Conservation (phyloP, 2,113 vertebrate species). For the Morphnarchus princeps region DNA sequence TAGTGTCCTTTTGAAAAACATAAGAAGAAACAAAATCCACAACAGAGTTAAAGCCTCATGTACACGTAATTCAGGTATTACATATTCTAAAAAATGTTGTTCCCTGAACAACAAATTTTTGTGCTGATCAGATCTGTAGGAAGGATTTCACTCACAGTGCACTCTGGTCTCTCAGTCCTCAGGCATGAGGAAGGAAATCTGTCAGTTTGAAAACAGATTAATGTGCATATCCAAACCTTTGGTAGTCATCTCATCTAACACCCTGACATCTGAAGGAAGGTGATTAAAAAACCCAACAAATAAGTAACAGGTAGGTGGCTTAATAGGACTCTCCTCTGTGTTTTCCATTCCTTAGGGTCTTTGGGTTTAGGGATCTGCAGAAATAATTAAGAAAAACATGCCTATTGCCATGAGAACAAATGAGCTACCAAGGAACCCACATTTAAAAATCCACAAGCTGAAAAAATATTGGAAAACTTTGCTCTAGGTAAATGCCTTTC, state of each 20-base stretch:
- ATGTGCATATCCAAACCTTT: background rate
- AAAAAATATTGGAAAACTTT: background rate
- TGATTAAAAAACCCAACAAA: background rate
- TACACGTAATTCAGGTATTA: background rate
- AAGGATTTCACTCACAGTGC: accelerated
- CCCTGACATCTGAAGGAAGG: background rate
- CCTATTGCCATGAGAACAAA: background rate
- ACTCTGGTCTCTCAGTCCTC: accelerated
- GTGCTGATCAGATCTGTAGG: background rate
- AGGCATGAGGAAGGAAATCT: background rate
- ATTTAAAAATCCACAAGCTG: background rate
- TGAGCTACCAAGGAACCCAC: background rate
- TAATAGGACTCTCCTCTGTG: background rate
- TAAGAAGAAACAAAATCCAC: background rate
- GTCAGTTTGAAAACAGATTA: background rate
- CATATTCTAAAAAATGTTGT: background rate
- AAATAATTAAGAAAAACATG: background rate
- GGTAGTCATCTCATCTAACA: background rate
- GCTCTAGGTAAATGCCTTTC: background rate
- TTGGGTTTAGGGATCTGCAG: background rate
- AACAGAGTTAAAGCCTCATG: background rate
- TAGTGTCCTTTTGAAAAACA: background rate
- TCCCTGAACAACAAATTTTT: background rate
- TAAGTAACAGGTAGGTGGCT: background rate
- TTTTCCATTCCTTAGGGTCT: background rate